Evolutionary conservation across 2,797 vertebrate genomes (phyloP).

Genomic region (Sitta carolinensis): DNA sequence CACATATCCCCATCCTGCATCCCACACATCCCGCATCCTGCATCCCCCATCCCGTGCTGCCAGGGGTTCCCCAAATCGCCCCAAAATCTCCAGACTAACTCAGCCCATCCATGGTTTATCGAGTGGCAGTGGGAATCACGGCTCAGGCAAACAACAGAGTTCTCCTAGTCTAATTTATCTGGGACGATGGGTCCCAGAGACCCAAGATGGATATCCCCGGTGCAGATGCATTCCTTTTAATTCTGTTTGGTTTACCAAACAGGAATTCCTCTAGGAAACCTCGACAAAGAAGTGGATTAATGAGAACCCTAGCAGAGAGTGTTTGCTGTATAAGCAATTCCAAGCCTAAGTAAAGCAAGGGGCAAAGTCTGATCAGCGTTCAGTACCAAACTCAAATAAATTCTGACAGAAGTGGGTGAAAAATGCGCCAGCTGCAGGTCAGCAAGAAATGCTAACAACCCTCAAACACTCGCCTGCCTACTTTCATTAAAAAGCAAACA

Average conservation of each 20-base stretch:
- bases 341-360: conserved; percentile 48
- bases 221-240: conserved; percentile 48
- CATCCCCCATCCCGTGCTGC: neutral
- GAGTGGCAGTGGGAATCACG: neutral
- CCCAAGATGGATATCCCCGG: conserved; percentile 28
- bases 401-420: conserved; percentile 60
- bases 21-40: fast-evolving
- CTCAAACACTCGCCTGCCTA: conserved; percentile 5
- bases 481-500: conserved; percentile 56
- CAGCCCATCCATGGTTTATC: neutral
- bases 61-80: neutral
- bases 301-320: conserved; percentile 54
- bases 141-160: neutral
- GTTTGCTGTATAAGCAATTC: conserved; percentile 62
- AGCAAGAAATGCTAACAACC: conserved; percentile 37
- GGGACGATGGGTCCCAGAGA: conserved; percentile 8
- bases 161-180: conserved; percentile 5
- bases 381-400: conserved; percentile 63
- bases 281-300: conserved; percentile 63
- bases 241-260: conserved; percentile 65
- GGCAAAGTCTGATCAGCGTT: conserved; percentile 60
- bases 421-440: conserved; percentile 54
- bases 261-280: conserved; percentile 60
- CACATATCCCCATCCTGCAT: fast-evolving
- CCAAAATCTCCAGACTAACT: neutral